These are phyloP conservation scores for Colius striatus DNA, from an alignment of 2,113 vertebrate species.

Conservation along the genomic window DNA sequence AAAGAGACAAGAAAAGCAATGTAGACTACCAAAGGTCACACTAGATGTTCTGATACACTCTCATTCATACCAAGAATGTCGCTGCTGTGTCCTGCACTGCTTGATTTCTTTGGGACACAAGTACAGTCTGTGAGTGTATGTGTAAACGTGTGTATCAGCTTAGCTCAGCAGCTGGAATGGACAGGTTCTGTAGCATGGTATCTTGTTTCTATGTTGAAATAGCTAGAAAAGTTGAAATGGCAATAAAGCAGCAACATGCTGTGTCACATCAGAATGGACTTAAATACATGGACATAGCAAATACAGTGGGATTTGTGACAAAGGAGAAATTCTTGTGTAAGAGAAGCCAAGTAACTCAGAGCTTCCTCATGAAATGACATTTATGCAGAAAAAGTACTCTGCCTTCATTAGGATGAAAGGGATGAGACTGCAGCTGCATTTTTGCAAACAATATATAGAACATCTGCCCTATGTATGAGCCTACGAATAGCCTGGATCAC, in stretches of 20 bases:
- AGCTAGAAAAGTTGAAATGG: neutral
- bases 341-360: neutral
- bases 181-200: neutral
- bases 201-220: neutral
- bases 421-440: neutral
- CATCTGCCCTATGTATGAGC: neutral
- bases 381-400: neutral
- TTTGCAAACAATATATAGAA: neutral
- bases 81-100: neutral
- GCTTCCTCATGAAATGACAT: neutral
- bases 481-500: neutral
- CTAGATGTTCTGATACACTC: neutral
- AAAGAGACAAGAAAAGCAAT: neutral
- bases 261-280: neutral
- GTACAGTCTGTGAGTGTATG: neutral
- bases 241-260: neutral
- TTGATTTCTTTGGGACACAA: neutral
- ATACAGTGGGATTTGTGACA: neutral
- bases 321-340: neutral
- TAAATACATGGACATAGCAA: neutral
- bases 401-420: neutral
- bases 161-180: neutral
- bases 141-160: accelerated
- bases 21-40: neutral
- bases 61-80: neutral